Evolutionary conservation across 2,113 vertebrate species (phyloP), one percentile per base, ranked within the genome.

Genomic region (Silurus meridionalis): DNA sequence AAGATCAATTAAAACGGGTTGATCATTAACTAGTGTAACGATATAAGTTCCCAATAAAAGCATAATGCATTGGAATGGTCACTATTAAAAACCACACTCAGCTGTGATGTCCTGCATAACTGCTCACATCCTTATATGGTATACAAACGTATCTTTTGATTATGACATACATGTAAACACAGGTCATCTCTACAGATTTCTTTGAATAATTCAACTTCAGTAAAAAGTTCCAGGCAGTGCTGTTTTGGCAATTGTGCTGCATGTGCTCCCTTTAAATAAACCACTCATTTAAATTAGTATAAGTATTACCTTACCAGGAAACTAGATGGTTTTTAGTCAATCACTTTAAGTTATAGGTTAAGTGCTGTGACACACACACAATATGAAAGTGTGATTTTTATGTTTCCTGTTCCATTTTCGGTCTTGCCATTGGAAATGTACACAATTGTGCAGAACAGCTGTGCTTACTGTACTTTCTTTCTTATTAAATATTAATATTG

Each of bases 401-500:
- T 53, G 13, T 82, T 82, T 85, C 84, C 84, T 57, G 6, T 85
- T 85, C 63, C 74, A 55, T 77, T 85, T 85, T 67, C 83, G 5
- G 9, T 85, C 74, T 10, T 67, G 67, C 23, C 15, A 48, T 0
- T 61, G 9, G 11, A 61, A 23, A 46, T 46, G 14, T 28, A 19
- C 4, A 19, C 14, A 79, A 5, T 58, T 79, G 28, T 25, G 6
- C 72, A 21, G 17, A 52, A 57, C 75, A 28, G 13, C 6, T 60
- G 15, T 9, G 10, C 17, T 58, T 57, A n/a, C 37, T 37, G 37
- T 37, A 37, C 4, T 15, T 57, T 28, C 19, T 17, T 55, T 55
- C 11, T 78, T 28, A 3, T 57, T 79, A 28, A 17, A 79, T 8
- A 79, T 7, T 9, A 5, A 1, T 9, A 7, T 2, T 28, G 9